A percentile compares a stretch with the other conserved stretches of the same genome.
These are phyloP conservation scores for Entomobrya proxima DNA, from an alignment of 2,888 invertebrate genomes.

Conservation along the genomic window DNA sequence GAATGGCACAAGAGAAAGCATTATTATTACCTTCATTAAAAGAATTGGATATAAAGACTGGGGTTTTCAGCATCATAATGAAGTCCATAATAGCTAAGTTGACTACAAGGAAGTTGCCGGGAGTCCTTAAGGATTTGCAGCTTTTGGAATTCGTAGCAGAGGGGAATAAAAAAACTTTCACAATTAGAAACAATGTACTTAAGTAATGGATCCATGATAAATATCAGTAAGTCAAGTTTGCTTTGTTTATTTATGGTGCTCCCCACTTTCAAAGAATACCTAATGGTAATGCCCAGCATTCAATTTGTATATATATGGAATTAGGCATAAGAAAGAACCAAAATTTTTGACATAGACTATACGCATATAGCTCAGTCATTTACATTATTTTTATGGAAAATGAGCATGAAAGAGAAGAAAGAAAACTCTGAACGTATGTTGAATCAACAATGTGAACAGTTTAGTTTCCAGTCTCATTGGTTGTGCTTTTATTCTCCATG, in stretches of 20 bases:
- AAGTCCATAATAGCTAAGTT: constrained; percentile 88
- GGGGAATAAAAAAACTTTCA: constrained; percentile 1
- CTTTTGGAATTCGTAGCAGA: constrained; percentile 78
- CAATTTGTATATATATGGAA: too few relatives aligned
- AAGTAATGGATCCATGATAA: constrained; percentile 22
- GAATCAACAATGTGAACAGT: constrained; percentile 4
- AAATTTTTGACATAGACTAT: not conserved
- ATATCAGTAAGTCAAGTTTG: not conserved
- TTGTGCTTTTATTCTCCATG: constrained; percentile 75
- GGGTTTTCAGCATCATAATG: constrained; percentile 84
- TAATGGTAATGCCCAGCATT: not conserved
- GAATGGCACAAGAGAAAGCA: too few relatives aligned
- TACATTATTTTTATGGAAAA: not conserved
- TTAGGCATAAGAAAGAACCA: too few relatives aligned
- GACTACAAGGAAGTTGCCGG: constrained; percentile 85
- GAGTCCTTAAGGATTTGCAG: constrained; percentile 84
- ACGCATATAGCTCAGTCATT: not conserved
- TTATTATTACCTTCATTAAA: constrained; percentile 80
- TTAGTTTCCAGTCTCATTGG: constrained; percentile 76
- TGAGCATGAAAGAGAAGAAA: not conserved
- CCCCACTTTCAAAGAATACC: not conserved
- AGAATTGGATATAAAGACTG: constrained; percentile 86
- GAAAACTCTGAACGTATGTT: not conserved
- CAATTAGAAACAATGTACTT: constrained; percentile 8
- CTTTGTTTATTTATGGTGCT: not conserved